phyloP scores from a whole-genome alignment of 2,113 vertebrate species.

The Callocephalon fimbriatum region DNA sequence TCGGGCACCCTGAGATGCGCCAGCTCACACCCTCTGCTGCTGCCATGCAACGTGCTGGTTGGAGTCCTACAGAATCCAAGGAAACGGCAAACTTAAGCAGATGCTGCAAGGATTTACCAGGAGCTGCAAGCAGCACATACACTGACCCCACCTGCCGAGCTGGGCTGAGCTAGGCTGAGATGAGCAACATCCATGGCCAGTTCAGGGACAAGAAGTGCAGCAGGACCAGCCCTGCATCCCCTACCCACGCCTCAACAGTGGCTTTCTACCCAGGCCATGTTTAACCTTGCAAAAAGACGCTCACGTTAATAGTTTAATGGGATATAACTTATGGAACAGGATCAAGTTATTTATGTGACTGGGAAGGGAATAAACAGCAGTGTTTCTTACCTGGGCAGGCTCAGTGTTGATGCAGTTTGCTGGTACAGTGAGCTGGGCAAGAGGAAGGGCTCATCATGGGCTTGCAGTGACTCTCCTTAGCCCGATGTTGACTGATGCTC shows the following conservation, averaged over 20 bases:
- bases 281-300: neutral
- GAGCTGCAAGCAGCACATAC: accelerated
- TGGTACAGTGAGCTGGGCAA: neutral
- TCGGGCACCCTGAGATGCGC: accelerated
- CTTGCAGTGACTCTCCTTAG: neutral
- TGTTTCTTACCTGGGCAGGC: neutral
- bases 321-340: accelerated
- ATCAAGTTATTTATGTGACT: neutral
- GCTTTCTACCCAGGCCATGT: neutral
- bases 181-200: accelerated
- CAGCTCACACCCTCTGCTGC: neutral
- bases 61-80: accelerated
- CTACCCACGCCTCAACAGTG: accelerated
- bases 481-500: accelerated
- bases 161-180: neutral
- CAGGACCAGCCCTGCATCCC: neutral
- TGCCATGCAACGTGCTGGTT: neutral
- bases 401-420: neutral
- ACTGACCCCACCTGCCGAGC: neutral
- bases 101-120: neutral
- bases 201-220: neutral
- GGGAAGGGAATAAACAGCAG: neutral
- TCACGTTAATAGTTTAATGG: neutral
- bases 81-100: neutral
- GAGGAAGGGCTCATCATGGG: neutral